phyloP scores from a whole-genome alignment of 1,140 invertebrate species.

The Trichonephila clavata region DNA sequence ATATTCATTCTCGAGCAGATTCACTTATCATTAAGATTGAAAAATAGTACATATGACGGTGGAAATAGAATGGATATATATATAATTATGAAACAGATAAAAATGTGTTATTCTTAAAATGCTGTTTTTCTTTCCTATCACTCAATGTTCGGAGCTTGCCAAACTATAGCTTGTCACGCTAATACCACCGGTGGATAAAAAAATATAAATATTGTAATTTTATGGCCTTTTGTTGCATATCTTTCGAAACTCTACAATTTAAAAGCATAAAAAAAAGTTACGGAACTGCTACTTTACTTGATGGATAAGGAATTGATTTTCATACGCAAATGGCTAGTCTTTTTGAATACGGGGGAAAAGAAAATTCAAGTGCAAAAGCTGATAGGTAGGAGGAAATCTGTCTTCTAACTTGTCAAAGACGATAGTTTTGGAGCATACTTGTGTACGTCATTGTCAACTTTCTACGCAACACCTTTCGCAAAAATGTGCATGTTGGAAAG shows the following conservation, averaged over 20 bases:
- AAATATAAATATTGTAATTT: slow-evolving; percentile 38
- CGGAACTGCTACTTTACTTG: slow-evolving; percentile 63
- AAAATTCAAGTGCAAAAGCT: slow-evolving; percentile 66
- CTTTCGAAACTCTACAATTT: slow-evolving; percentile 23
- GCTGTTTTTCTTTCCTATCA: neutral
- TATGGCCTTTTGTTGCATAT: slow-evolving; percentile 38
- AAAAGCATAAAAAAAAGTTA: slow-evolving; percentile 28
- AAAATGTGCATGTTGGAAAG: slow-evolving; percentile 52
- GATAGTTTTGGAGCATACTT: slow-evolving; percentile 51
- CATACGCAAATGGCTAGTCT: slow-evolving; percentile 59
- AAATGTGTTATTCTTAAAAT: neutral
- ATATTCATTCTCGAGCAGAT: neutral
- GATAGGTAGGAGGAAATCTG: slow-evolving; percentile 60
- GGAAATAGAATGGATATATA: neutral
- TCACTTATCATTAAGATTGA: neutral
- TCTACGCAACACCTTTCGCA: slow-evolving; percentile 40
- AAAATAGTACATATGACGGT: neutral
- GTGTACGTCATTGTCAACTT: slow-evolving; percentile 62
- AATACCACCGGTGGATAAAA: neutral
- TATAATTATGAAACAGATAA: neutral
- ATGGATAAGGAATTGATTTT: slow-evolving; percentile 66
- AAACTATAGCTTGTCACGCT: neutral
- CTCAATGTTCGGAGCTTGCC: neutral
- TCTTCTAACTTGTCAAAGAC: slow-evolving; percentile 57
- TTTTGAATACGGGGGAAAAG: slow-evolving; percentile 3